Base-by-base conservation (phyloP, 2,797 vertebrate genomes). In the Epinephelus coioides region DNA sequence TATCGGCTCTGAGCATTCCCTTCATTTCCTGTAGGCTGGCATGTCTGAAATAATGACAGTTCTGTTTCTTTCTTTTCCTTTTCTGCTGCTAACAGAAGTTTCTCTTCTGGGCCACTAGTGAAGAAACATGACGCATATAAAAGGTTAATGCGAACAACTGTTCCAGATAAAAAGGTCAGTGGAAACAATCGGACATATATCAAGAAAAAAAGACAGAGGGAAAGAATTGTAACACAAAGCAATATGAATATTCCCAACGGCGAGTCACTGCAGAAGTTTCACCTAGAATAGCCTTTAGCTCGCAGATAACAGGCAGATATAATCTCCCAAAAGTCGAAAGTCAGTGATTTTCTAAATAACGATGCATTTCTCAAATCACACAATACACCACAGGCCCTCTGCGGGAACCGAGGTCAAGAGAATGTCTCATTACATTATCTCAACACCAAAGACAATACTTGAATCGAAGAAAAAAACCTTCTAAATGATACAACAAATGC, bases 121-220 rank as follows among this genome's bases (percentile, higher is more conserved):
- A 92, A 90, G 89, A 91, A 93, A 92, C 89, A 92, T 93, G 91
- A 87, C 78, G 68, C 75, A 71, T 56, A 81, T 70, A 51, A 93
- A 93, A 94, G 93, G 92, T 94, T 93, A 93, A 91, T 88, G 84
- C 53, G 73, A 91, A 91, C 81, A 88, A 85, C 79, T 83, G 84
- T 85, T 89, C 73, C 71, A 73, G 79, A 88, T 92, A 88, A 91
- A 93, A 93, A 94, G 91, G 93, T 94, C 92, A 93, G 19, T 18
- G 63, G 64, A 79, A 91, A 87, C 82, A 89, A 64, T 69, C 12
- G 10, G 81, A 86, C 82, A 90, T 88, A 74, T 64, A 86, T 89
- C 81, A 90, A 80, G 68, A 65, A 76, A 59, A 73, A 85, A 69
- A 57, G 62, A 18, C 18, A 67, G 5, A 13, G 49, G n/a, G 27